Conservation (phyloP, 2,797 vertebrate species). For the Syndactyla subalaris region DNA sequence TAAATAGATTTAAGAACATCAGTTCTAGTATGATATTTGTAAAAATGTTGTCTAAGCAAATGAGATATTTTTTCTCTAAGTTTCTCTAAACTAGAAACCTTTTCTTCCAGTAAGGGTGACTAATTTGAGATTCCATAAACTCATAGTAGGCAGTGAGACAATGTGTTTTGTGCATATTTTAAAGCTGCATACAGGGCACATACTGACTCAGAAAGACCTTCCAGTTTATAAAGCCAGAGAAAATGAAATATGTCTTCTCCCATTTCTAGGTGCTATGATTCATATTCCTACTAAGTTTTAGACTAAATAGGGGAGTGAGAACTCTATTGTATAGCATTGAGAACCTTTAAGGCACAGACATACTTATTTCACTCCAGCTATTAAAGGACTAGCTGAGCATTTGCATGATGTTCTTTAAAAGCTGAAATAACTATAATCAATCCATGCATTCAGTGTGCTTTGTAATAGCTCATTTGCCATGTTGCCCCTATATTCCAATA, state of each 20-base stretch:
- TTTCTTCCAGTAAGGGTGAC: not conserved
- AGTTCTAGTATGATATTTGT: not conserved
- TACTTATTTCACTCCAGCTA: not conserved
- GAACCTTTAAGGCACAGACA: not conserved
- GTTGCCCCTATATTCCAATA: not conserved
- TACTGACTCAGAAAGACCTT: not conserved
- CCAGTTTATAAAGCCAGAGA: not conserved
- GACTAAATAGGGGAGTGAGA: not conserved
- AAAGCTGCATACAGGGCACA: not conserved
- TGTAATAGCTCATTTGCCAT: not conserved
- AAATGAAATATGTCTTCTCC: not conserved
- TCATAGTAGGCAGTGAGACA: not conserved
- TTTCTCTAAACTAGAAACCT: not conserved
- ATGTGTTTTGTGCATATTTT: not conserved
- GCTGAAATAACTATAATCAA: not conserved
- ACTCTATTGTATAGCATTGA: not conserved
- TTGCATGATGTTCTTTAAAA: not conserved
- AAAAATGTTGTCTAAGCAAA: not conserved
- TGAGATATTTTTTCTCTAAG: not conserved
- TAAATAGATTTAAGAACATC: not conserved
- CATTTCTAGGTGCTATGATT: not conserved
- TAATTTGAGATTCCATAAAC: not conserved
- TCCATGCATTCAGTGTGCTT: not conserved
- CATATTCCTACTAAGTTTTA: not conserved
- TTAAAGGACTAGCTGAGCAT: not conserved